A percentile compares a stretch with the other conserved stretches of the same genome.
phyloP scores from a whole-genome alignment of 2,888 invertebrate species.

The Andrena bucephala region DNA sequence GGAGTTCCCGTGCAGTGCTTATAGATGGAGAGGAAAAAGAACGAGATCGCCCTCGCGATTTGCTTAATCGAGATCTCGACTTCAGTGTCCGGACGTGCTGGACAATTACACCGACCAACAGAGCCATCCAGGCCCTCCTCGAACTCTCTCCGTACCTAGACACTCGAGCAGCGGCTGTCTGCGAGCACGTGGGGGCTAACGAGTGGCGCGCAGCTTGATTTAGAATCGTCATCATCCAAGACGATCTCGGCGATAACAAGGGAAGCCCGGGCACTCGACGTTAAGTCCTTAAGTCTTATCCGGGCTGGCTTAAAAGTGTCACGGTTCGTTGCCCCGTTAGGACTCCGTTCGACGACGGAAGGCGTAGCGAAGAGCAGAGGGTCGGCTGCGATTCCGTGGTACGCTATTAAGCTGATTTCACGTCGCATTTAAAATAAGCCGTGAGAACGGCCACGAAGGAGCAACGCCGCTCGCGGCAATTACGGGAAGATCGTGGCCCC shows the following conservation, averaged over 20 bases:
- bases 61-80: not conserved
- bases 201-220: slow-evolving; percentile 54
- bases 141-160: slow-evolving; percentile 12
- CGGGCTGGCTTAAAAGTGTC: slow-evolving; percentile 76
- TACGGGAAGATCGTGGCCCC: slow-evolving; percentile 57
- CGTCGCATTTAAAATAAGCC: slow-evolving; percentile 79
- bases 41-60: not conserved
- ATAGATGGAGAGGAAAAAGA: not conserved
- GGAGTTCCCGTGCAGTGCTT: not conserved
- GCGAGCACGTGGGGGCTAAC: slow-evolving; percentile 32
- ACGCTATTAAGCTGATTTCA: slow-evolving; percentile 79
- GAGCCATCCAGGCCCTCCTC: slow-evolving; percentile 35
- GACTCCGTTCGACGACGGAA: slow-evolving; percentile 33
- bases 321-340: slow-evolving; percentile 75
- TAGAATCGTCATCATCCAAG: slow-evolving; percentile 63
- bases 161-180: slow-evolving; percentile 16
- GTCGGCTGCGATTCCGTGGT: slow-evolving; percentile 45
- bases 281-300: slow-evolving; percentile 78
- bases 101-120: slow-evolving; percentile 32
- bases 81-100: not conserved
- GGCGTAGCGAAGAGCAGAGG: slow-evolving; percentile 42
- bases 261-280: slow-evolving; percentile 61
- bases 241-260: slow-evolving; percentile 64
- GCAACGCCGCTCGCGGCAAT: slow-evolving; percentile 66
- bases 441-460: slow-evolving; percentile 66